These are phyloP conservation scores for Thyatira batis DNA, from an alignment of 2,888 invertebrate genomes.

Conservation along the genomic window DNA sequence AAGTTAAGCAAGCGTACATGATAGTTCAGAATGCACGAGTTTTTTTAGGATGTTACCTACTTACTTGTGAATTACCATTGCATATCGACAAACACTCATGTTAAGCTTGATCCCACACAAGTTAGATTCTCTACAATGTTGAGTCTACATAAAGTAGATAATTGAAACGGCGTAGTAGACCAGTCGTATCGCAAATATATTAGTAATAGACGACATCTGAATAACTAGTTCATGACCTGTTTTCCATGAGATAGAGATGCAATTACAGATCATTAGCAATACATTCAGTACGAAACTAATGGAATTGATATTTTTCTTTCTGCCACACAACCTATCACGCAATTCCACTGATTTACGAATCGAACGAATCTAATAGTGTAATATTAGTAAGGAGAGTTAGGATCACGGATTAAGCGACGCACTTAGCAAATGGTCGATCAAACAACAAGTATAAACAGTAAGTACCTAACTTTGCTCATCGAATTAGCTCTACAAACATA, in stretches of 20 bases:
- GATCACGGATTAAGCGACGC: slow-evolving; percentile 9
- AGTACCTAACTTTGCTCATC: slow-evolving; percentile 37
- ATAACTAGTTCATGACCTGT: not conserved
- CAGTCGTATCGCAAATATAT: not conserved
- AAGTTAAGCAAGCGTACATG: not conserved
- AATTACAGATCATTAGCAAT: not conserved
- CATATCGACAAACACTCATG: too few species aligned
- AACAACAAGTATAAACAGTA: slow-evolving; percentile 31
- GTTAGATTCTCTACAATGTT: too few species aligned
- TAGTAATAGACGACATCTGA: not conserved
- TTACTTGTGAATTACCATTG: too few species aligned
- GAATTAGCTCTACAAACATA: slow-evolving; percentile 52
- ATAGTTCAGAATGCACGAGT: not conserved
- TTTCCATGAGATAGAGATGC: not conserved
- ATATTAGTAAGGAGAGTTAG: not conserved
- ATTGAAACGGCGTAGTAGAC: too few species aligned
- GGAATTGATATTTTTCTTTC: not conserved
- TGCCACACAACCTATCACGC: too few species aligned
- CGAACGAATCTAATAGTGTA: not conserved
- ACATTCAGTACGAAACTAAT: not conserved
- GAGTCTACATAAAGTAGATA: too few species aligned
- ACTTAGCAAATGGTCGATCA: slow-evolving; percentile 35
- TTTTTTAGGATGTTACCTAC: not conserved
- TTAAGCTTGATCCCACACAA: too few species aligned
- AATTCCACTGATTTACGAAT: not conserved